Evolutionary conservation across 2,113 vertebrate species (phyloP), one percentile per base, ranked within the genome.

Genomic region (Fulmarus glacialis): DNA sequence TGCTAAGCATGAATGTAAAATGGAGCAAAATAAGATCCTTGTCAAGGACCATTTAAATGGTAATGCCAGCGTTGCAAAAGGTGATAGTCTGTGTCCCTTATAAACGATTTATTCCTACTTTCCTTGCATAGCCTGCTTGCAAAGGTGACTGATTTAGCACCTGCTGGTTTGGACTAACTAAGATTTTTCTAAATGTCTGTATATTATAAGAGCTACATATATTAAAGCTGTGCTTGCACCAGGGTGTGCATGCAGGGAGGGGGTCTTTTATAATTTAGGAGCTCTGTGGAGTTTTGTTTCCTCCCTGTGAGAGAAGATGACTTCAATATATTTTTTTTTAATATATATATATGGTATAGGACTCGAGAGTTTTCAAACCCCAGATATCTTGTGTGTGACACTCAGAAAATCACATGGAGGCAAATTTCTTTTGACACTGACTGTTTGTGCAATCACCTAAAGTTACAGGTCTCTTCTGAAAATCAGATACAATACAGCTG

Each of bases 21-120:
- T 53, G 48, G 82, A 74, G 40, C 40, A 79, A 89, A 95, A 67
- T 50, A 93, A 97, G 94, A 95, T 93, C 43, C 53, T 96, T 95
- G 84, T 96, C 89, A 90, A 95, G 83, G 64, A 70, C 84, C 55
- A 95, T 94, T 93, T 97, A 95, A 96, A 94, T 94, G 93, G 83
- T 90, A 97, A 97, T 94, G 11, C 4, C 36, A 56, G 7, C 27
- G 30, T 75, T 90, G 90, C 43, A 93, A 88, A 93, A 88, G 59
- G 43, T 63, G 71, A 62, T 72, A 77, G 47, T 63, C 27, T 73
- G 18, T 78, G 45, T 82, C 47, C 42, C 32, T 72, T 74, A 10
- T 40, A 74, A 52, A 74, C 2, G 2, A 82, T 80, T 93, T 91
- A 79, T 94, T 96, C 74, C 48, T 58, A 6, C 52, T 67, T 80